Base-by-base conservation (phyloP, 2,888 invertebrate genomes). In the Conus canariensis region DNA sequence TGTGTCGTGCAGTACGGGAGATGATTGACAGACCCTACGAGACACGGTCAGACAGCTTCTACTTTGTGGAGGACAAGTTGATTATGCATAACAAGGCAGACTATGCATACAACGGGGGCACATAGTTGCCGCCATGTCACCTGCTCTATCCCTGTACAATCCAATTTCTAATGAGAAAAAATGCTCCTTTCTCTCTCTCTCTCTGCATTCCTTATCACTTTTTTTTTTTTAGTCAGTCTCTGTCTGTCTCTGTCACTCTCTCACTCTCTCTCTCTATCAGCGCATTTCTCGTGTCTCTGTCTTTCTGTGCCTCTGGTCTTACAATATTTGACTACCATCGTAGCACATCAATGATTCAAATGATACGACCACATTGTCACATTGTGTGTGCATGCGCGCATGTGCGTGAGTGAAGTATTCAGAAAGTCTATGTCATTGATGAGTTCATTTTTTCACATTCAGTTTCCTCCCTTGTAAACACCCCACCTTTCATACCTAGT, bases 31-130 rank as follows among this genome's bases (percentile, higher is more conserved):
- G 98, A 95, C 99, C 99, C 30, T 99, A 99, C 96, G 99, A 99
- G 97, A 99, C 99, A 14, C 98, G 99, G 93, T 99, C 99, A 0
- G 99, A 99, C 97, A 99, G 99, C 95, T 99, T 99, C 97, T 99
- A 99, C 97, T 99, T 99, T 96, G 99, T 99, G 91, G 99, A 99
- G 96, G 98, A 99, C 96, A 97, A 97, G 95, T 97, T 99, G 91
- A 98, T 99, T 92, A 99, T 99, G 99, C 99, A 99, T 97, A 99
- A 99, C 97, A 99, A 99, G 97, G 99, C 99, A 77, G 99, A 99
- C 96, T 99, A 99, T 96, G 98, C 99, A 87, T 99, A 99, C 97
- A 95, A 96, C 90, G 96, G 95, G 45, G 95, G 95, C 45, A 74
- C 89, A 56, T 89, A 85, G 85, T 89, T 9, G 12, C 25, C 58